Evolutionary conservation across 2,888 invertebrate species (phyloP).

Genomic region (Diadromus collaris): DNA sequence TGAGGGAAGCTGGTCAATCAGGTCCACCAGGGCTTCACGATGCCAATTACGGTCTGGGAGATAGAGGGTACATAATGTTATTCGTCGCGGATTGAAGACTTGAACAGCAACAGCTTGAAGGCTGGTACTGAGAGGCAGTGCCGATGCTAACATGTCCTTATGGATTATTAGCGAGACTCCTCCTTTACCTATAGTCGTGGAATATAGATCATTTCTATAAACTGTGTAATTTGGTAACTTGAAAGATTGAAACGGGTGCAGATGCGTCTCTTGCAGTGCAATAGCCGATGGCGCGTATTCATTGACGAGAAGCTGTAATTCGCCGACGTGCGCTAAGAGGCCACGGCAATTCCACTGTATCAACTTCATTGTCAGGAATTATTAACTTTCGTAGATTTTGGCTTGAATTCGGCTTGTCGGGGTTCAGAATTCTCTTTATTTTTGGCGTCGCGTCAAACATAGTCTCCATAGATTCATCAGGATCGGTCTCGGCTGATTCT

Average conservation of each 20-base stretch:
- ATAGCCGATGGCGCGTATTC: not conserved
- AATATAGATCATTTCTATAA: not conserved
- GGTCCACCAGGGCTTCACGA: not conserved
- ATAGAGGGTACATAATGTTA: not conserved
- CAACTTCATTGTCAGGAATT: not conserved
- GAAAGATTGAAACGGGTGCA: not conserved
- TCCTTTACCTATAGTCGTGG: not conserved
- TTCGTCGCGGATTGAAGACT: not conserved
- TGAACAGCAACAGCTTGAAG: not conserved
- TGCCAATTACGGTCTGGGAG: not conserved
- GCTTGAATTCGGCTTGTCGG: too few species aligned
- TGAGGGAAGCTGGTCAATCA: not conserved
- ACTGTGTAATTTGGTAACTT: not conserved
- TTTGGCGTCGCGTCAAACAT: not conserved
- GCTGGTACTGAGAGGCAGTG: not conserved
- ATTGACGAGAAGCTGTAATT: not conserved
- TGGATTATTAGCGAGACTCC: not conserved
- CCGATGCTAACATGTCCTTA: not conserved
- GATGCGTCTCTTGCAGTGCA: not conserved
- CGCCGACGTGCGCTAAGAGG: not conserved
- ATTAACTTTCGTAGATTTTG: too few species aligned
- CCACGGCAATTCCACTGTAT: not conserved
- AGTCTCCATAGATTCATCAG: not conserved
- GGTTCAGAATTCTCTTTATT: not conserved
- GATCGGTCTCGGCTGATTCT: not conserved